Evolutionary conservation across 2,888 invertebrate species (phyloP).

Genomic region (Athalia circularis): DNA sequence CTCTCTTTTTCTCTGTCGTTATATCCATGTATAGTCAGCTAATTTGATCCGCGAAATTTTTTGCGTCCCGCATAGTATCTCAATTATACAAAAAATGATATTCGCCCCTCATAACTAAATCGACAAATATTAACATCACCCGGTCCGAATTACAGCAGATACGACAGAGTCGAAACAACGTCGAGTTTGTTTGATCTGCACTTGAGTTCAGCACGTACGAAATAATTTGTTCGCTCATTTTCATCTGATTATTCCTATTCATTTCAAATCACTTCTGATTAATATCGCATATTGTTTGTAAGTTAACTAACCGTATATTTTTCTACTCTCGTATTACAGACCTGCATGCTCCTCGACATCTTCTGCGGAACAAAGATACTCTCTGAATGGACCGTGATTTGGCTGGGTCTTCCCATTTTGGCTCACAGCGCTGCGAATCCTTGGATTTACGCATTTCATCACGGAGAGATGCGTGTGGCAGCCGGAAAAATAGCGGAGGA

Average conservation of each 20-base stretch:
- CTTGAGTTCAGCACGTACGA: too few species aligned
- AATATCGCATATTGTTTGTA: background rate
- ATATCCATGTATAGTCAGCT: background rate
- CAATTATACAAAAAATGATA: too few species aligned
- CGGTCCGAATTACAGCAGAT: too few species aligned
- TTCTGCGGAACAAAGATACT: constrained; percentile 75
- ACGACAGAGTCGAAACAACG: too few species aligned
- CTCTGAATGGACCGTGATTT: constrained; percentile 76
- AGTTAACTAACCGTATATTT: constrained; percentile 11
- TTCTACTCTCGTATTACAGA: constrained; percentile 67
- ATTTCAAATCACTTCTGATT: too few species aligned
- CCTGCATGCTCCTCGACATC: constrained; percentile 77
- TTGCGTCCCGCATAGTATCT: too few species aligned
- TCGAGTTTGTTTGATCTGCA: too few species aligned
- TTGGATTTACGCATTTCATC: constrained; percentile 81
- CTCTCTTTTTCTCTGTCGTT: background rate
- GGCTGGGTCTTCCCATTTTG: constrained; percentile 78
- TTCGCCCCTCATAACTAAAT: too few species aligned
- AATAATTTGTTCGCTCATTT: too few species aligned
- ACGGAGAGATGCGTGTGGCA: constrained; percentile 78
- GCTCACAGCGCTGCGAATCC: constrained; percentile 79
- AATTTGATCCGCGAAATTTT: too few species aligned
- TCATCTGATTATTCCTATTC: too few species aligned
- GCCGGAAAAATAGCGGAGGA: constrained; percentile 77
- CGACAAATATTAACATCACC: too few species aligned